phyloP scores from a whole-genome alignment of 2,888 invertebrate genomes.

The Lutraria lutraria region DNA sequence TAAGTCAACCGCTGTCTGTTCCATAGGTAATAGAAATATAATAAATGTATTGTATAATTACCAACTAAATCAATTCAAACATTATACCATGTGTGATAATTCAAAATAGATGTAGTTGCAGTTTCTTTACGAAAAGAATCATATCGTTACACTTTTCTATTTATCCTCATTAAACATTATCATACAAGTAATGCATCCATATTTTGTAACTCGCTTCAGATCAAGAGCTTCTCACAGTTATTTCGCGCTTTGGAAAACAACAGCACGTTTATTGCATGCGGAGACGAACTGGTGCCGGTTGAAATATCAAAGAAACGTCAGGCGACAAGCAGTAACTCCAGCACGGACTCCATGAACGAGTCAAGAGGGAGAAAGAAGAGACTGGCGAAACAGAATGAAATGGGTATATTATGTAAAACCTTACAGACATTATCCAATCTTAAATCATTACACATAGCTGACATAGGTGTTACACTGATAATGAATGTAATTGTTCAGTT shows the following conservation, averaged over 20 bases:
- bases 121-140: too few relatives aligned
- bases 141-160: too few relatives aligned
- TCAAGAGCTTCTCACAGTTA: constrained; percentile 96
- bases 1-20: too few relatives aligned
- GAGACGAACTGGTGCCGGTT: constrained; percentile 80
- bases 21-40: too few relatives aligned
- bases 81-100: too few relatives aligned
- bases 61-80: too few relatives aligned
- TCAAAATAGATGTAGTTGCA: too few relatives aligned
- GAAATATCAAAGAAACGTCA: constrained; percentile 75
- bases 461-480: too few relatives aligned
- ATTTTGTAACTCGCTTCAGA: constrained; percentile 88
- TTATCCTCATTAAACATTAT: background rate
- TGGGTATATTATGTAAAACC: constrained; percentile 49
- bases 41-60: too few relatives aligned
- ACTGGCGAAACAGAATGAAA: constrained; percentile 61
- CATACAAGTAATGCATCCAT: background rate
- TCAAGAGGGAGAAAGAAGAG: constrained; percentile 66
- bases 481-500: too few relatives aligned
- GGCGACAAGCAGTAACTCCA: constrained; percentile 76
- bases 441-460: too few relatives aligned
- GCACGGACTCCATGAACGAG: constrained; percentile 69
- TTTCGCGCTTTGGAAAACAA: constrained; percentile 96
- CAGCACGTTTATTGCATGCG: constrained; percentile 91
- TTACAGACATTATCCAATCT: too few relatives aligned